Percentiles rank a stretch among this genome's conserved stretches.
These are phyloP conservation scores for Ceratina australensis DNA, from an alignment of 1,140 invertebrate species.

Conservation along the genomic window DNA sequence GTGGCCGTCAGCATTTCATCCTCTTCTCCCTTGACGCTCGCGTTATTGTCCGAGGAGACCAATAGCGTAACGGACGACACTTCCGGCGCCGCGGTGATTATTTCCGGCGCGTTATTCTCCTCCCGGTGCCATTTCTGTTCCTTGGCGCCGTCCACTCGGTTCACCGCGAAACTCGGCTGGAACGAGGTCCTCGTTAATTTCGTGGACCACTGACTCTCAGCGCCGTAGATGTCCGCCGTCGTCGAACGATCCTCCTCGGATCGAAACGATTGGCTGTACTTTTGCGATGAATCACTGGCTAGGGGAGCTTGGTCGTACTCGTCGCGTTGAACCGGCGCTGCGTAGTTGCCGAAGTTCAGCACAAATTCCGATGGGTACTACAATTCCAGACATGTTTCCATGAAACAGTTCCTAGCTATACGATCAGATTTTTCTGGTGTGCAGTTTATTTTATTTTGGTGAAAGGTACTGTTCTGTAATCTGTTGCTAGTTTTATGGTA, in stretches of 20 bases:
- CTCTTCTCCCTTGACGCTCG: background rate
- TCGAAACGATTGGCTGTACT: slow-evolving; percentile 44
- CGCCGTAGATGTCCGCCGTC: slow-evolving; percentile 73
- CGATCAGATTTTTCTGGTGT: no score
- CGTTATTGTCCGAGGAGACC: slow-evolving; percentile 65
- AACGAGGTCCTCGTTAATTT: slow-evolving; percentile 81
- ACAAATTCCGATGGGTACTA: slow-evolving; percentile 72
- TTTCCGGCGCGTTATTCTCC: slow-evolving; percentile 60
- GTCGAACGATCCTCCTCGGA: background rate
- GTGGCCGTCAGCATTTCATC: slow-evolving; percentile 38
- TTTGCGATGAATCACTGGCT: slow-evolving; percentile 49
- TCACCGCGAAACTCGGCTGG: slow-evolving; percentile 80
- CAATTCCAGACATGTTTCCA: slow-evolving; percentile 32
- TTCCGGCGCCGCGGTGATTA: slow-evolving; percentile 71
- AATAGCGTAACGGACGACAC: slow-evolving; percentile 63
- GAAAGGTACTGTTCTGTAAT: no score
- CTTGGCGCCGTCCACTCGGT: slow-evolving; percentile 68
- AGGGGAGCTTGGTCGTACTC: slow-evolving; percentile 68
- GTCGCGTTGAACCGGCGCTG: slow-evolving; percentile 49
- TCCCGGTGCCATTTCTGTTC: slow-evolving; percentile 5
- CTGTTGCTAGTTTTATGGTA: no score
- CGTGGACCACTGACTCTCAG: slow-evolving; percentile 84
- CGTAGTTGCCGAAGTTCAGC: slow-evolving; percentile 68
- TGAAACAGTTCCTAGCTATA: background rate
- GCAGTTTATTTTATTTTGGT: no score